Evolutionary conservation across 2,113 vertebrate genomes (phyloP), one percentile per base, ranked within the genome.

Genomic region (Sakesphorus luctuosus): DNA sequence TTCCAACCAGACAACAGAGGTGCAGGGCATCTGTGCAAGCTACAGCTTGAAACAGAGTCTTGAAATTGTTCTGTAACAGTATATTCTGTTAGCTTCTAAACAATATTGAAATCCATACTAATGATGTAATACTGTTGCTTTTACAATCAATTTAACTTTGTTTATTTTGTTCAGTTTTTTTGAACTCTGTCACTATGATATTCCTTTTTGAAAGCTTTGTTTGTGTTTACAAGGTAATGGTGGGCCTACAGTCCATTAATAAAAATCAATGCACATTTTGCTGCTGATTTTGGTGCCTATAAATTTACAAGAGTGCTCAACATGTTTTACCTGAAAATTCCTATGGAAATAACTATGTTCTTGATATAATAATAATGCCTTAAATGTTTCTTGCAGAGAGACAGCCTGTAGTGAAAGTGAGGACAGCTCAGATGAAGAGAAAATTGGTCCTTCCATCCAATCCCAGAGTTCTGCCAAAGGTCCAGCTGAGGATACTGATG

Each of bases 401-500:
- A 61, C 71, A 53, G 73, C 46, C 11, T 66, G 43, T 58, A 96
- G 94, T 93, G 97, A 85, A 87, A 97, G 90, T 61, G 97, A 97
- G 72, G 97, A 97, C 11, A 98, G 93, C 62, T 98, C 98, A 24
- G 97, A 93, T 78, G 98, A 98, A 52, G 98, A 98, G 4, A 62
- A 97, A 35, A 98, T 98, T 76, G 99, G 98, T 23, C 98, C 99
- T 68, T 98, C 98, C 3, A 29, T 95, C 36, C 99, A 98, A 13
- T 76, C 90, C 40, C 96, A 95, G 66, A 76, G 91, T 68, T 77
- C 65, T 53, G n/a, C 44, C 40, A 94, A 92, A 81, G 92, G 67
- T 49, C 53, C 82, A 23, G 17, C 35, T 52, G 69, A 93, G 61
- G 90, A 89, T 43, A 86, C 87, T 31, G 98, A 97, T 23, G 97